Conservation (phyloP, 2,888 invertebrate species). For the Phymatocera aterrima region DNA sequence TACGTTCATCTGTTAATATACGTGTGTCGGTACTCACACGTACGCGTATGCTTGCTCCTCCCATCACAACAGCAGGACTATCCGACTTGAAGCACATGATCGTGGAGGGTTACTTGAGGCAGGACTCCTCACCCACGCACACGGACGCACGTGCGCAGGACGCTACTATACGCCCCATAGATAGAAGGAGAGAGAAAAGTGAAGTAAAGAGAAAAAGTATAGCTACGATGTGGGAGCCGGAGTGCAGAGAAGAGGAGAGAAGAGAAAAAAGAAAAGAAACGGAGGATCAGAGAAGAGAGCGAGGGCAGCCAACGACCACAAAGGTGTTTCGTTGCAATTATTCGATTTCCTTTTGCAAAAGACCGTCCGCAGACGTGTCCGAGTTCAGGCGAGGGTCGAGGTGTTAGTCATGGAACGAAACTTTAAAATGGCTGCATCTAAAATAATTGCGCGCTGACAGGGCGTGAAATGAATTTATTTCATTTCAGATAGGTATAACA, state of each 20-base stretch:
- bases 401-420: constrained; percentile 67
- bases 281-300: neutral
- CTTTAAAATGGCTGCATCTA: constrained; percentile 70
- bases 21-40: neutral
- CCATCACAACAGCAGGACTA: constrained; percentile 71
- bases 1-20: neutral
- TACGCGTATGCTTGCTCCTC: constrained; percentile 67
- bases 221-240: too few species aligned
- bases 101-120: constrained; percentile 8
- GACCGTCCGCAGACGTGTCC: constrained; percentile 53
- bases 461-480: constrained; percentile 75
- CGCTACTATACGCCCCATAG: neutral
- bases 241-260: neutral
- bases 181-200: neutral
- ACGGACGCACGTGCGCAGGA: constrained; percentile 17
- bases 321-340: constrained; percentile 31
- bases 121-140: constrained; percentile 31
- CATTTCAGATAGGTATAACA: constrained; percentile 73
- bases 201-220: too few species aligned
- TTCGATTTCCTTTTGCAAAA: constrained; percentile 45
- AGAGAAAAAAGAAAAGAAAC: neutral
- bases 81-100: neutral
- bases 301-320: neutral
- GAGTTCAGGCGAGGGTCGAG: constrained; percentile 61
- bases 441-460: constrained; percentile 75